These are phyloP conservation scores for Cyaniris semiargus DNA, from an alignment of 2,888 invertebrate species.

Conservation along the genomic window DNA sequence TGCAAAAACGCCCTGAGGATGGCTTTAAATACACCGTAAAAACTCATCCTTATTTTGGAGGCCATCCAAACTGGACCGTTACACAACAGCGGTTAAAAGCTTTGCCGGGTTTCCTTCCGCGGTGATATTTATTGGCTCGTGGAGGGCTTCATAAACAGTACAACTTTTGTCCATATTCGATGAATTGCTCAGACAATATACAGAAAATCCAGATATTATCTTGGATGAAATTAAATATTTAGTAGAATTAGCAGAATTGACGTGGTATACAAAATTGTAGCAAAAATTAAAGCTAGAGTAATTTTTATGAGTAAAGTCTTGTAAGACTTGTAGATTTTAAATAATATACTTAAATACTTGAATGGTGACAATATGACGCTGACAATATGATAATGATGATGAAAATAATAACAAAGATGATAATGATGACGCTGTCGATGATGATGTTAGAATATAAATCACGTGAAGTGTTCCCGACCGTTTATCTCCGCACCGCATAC, in stretches of 20 bases:
- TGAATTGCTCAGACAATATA: neutral
- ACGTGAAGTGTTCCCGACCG: conserved; percentile 1
- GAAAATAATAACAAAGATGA: neutral
- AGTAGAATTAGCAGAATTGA: too few relatives aligned
- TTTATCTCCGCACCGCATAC: conserved; percentile 21
- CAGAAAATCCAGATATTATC: too few relatives aligned
- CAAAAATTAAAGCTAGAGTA: too few relatives aligned
- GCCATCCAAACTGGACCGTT: conserved; percentile 37
- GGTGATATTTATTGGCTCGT: conserved; percentile 41
- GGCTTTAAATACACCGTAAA: conserved; percentile 22
- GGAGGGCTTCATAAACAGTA: conserved; percentile 1
- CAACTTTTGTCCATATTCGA: neutral
- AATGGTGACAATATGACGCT: too few relatives aligned
- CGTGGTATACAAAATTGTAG: too few relatives aligned
- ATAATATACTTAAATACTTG: too few relatives aligned
- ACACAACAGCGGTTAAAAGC: conserved; percentile 37
- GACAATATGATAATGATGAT: neutral
- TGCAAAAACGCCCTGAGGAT: neutral
- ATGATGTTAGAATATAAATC: conserved; percentile 9
- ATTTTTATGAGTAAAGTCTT: too few relatives aligned
- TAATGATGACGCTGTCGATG: neutral
- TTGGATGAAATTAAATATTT: too few relatives aligned
- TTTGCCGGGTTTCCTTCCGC: conserved; percentile 40
- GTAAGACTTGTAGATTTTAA: too few relatives aligned
- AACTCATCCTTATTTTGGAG: conserved; percentile 38